Conservation (phyloP, 2,797 vertebrate species). For the Sphenopsis melanotis region DNA sequence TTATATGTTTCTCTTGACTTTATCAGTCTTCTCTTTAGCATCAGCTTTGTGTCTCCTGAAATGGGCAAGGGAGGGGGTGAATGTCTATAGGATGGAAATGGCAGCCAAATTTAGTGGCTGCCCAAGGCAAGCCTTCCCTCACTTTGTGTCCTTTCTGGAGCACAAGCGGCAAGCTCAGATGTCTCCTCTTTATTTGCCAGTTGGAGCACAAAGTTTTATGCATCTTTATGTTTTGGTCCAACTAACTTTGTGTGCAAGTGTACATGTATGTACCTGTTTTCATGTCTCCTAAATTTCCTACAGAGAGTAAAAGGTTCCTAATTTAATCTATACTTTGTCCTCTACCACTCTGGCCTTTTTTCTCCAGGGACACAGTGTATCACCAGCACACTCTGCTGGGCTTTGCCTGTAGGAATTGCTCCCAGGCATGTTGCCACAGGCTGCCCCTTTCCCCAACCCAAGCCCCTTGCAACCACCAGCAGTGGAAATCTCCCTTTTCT, state of each 20-base stretch:
- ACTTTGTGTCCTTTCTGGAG: background rate
- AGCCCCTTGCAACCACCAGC: rapidly evolving
- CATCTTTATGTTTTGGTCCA: background rate
- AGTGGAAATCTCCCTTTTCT: background rate
- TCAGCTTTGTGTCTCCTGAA: background rate
- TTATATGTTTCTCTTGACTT: background rate
- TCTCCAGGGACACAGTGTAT: background rate
- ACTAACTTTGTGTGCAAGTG: background rate
- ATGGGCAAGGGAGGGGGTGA: background rate
- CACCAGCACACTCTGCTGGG: background rate
- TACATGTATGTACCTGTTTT: background rate
- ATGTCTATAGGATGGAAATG: background rate
- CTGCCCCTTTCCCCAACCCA: background rate
- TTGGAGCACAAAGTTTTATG: background rate
- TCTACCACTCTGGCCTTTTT: background rate
- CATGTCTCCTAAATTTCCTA: background rate
- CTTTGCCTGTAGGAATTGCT: background rate
- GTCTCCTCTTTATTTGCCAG: background rate
- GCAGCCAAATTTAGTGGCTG: background rate
- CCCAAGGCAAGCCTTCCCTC: background rate
- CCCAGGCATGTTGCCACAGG: background rate
- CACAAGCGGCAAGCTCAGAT: background rate
- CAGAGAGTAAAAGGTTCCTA: background rate
- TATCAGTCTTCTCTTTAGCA: background rate
- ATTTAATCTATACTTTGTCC: background rate